phyloP scores from a whole-genome alignment of 2,888 invertebrate species.

The Ophraella communa region DNA sequence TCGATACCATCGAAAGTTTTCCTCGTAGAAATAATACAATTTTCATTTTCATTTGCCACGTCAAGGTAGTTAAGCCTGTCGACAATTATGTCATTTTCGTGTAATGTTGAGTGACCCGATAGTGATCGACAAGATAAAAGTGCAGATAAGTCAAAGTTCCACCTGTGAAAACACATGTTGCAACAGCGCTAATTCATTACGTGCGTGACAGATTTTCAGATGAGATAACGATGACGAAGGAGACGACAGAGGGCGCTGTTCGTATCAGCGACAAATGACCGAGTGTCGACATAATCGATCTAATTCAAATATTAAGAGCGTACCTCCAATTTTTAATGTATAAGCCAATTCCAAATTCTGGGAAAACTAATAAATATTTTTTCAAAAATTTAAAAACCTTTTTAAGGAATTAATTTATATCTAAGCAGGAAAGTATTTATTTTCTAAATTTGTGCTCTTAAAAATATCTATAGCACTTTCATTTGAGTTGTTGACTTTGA shows the following conservation, averaged over 20 bases:
- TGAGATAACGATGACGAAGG: too few relatives aligned
- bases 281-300: constrained; percentile 47
- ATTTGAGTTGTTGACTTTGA: too few relatives aligned
- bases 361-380: too few relatives aligned
- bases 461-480: too few relatives aligned
- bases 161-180: constrained; percentile 56
- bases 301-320: constrained; percentile 24
- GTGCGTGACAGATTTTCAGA: constrained; percentile 55
- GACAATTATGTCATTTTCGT: constrained; percentile 54
- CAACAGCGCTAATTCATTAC: constrained; percentile 53
- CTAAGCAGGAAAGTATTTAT: too few relatives aligned
- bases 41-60: not conserved
- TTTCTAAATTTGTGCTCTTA: too few relatives aligned
- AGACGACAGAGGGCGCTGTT: not conserved
- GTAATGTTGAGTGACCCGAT: constrained; percentile 50
- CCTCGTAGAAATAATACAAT: constrained; percentile 10
- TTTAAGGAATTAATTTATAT: too few relatives aligned
- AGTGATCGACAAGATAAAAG: constrained; percentile 48
- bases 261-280: not conserved
- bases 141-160: constrained; percentile 51
- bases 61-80: not conserved
- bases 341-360: not conserved
- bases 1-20: constrained; percentile 5
- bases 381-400: too few relatives aligned
- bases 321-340: not conserved